Percentiles rank a stretch among this genome's conserved stretches.
Evolutionary conservation across 2,113 vertebrate genomes (phyloP).

Genomic region (Rutilus rutilus): DNA sequence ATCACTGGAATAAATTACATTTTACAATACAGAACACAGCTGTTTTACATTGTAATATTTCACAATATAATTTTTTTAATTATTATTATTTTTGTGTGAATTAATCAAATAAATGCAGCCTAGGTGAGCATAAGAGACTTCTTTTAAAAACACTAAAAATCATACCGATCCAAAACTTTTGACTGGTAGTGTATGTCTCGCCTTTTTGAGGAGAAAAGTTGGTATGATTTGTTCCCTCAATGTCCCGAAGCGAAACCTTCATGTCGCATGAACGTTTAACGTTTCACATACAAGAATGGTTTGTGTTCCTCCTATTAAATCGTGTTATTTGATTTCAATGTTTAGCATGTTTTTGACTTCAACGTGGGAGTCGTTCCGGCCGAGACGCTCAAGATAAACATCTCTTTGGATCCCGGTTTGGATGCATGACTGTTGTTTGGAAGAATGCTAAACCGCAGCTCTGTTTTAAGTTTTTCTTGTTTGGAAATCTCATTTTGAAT

Average conservation of each 20-base stretch:
- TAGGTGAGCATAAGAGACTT: too few relatives aligned
- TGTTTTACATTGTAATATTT: too few relatives aligned
- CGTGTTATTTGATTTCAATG: not conserved
- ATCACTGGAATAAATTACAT: too few relatives aligned
- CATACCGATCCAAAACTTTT: too few relatives aligned
- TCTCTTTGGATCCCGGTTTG: slow-evolving; percentile 5
- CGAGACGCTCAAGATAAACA: slow-evolving; percentile 2
- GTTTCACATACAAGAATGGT: not conserved
- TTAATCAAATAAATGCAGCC: too few relatives aligned
- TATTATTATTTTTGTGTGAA: too few relatives aligned
- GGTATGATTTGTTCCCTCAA: not conserved
- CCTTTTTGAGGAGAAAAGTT: not conserved
- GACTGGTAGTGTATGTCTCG: not conserved
- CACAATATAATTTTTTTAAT: too few relatives aligned
- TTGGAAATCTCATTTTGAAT: not conserved
- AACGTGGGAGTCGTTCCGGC: not conserved
- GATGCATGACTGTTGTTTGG: slow-evolving; percentile 13
- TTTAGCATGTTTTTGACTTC: not conserved
- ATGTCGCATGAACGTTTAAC: not conserved
- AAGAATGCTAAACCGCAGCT: not conserved
- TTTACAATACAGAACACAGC: too few relatives aligned
- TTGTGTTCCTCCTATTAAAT: not conserved
- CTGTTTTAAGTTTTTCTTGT: not conserved
- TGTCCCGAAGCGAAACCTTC: not conserved
- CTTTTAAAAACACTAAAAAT: too few relatives aligned